Evolutionary conservation across 2,888 invertebrate species (phyloP), one percentile per base, ranked within the genome.

Genomic region (Thereva nobilitata): DNA sequence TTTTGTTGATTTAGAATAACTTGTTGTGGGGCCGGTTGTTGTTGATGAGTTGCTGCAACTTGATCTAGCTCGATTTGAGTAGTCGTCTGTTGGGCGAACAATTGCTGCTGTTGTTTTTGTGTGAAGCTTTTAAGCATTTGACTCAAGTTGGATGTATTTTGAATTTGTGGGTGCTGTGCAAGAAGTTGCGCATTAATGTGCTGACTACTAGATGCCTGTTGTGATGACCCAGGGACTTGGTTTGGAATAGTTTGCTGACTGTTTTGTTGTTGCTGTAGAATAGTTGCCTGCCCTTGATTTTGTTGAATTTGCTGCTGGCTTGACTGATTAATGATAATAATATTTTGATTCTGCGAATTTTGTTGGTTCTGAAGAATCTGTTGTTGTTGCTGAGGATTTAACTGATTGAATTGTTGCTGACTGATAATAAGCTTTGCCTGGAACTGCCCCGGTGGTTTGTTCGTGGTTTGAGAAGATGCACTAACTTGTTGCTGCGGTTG

Each of bases 391-490:
- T 87, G 87, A 50, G 84, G 84, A 23, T 86, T 86, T 53, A 86
- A 82, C 72, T 87, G 86, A 75, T 87, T 87, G 71, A 86, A 84
- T 71, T 87, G 86, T 71, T 87, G 87, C 50, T 86, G 86, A 61
- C 82, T 86, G 76, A 86, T 84, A 44, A 85, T 77, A 71, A 82
- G 77, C 73, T 81, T 78, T 69, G 65, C 66, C 23, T 70, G 70
- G 9, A 67, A 67, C 40, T 72, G 74, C 64, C 9, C 71, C 52
- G 4, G 68, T 54, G 55, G 68, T 67, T 61, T 70, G 65, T 66
- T 71, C 70, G 57, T 52, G 59, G 74, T 72, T 7, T 75, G 73
- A 2, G 72, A 68, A 4, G 72, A 71, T 5, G 72, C 71, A 67
- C 74, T 72, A 4, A 72, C 72, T 66, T 76, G 78, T 47, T 72